phyloP scores from a whole-genome alignment of 1,140 invertebrate genomes.

The Conus betulinus region DNA sequence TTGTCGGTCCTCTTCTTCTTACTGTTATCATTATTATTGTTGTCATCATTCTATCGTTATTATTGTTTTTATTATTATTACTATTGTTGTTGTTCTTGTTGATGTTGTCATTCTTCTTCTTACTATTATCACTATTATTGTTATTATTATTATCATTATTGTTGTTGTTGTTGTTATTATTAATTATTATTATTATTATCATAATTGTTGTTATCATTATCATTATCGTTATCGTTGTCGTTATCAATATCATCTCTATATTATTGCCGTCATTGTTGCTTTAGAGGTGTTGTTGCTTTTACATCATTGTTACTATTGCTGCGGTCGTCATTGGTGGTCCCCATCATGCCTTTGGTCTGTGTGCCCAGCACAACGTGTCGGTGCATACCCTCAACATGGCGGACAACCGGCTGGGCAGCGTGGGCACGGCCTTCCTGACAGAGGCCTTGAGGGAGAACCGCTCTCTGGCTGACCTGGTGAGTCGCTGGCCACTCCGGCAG shows the following conservation, averaged over 20 bases:
- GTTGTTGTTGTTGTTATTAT: neutral
- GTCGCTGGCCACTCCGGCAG: neutral
- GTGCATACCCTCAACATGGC: conserved; percentile 43
- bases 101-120: no score
- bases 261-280: neutral
- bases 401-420: conserved; percentile 38
- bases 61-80: no score
- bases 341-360: neutral
- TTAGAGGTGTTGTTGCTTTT: no score
- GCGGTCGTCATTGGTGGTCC: neutral
- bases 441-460: conserved; percentile 41
- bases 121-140: neutral
- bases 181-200: neutral
- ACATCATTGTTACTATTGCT: no score
- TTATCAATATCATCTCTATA: no score
- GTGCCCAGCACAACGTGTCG: conserved; percentile 39
- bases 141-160: no score
- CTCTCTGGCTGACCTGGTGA: conserved; percentile 42
- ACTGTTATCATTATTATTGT: no score
- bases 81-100: no score
- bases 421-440: conserved; percentile 30
- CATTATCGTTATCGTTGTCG: neutral
- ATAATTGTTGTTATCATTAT: neutral
- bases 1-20: no score
- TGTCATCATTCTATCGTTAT: no score